These are phyloP conservation scores for Sigmodon hispidus DNA, from an alignment of 2,113 vertebrate species.

Conservation along the genomic window DNA sequence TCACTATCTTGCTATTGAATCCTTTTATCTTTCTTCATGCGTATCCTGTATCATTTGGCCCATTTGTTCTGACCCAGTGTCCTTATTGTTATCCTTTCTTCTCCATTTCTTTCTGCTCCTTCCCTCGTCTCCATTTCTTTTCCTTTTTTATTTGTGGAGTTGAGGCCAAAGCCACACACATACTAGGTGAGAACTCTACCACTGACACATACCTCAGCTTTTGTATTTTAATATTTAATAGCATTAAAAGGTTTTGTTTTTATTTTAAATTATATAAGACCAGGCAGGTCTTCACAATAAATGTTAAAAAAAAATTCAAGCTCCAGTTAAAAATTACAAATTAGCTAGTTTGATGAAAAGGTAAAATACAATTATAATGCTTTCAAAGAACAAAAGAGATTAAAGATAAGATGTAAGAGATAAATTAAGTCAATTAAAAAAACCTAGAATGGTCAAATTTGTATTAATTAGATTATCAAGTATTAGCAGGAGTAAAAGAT, in stretches of 20 bases:
- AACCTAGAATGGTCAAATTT: background rate
- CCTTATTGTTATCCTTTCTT: background rate
- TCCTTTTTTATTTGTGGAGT: background rate
- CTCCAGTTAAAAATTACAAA: conserved; percentile 1
- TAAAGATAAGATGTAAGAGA: background rate
- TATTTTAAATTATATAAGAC: background rate
- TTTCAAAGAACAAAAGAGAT: conserved; percentile 12
- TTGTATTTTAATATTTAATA: conserved; percentile 37
- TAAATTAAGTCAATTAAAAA: background rate
- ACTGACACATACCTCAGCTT: background rate
- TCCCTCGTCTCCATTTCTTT: background rate
- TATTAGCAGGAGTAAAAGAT: background rate
- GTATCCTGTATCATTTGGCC: background rate
- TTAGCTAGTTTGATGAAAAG: background rate
- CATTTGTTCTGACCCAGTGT: background rate
- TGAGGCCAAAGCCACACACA: background rate
- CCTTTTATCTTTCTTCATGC: background rate
- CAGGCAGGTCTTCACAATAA: background rate
- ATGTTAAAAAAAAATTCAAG: background rate
- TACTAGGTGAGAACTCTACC: background rate
- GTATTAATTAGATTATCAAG: background rate
- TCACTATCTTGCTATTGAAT: background rate
- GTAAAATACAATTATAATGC: background rate
- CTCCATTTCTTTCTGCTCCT: no score
- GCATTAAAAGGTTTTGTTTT: background rate